Evolutionary conservation across 2,888 invertebrate species (phyloP).

Genomic region (Chouioia cunea): DNA sequence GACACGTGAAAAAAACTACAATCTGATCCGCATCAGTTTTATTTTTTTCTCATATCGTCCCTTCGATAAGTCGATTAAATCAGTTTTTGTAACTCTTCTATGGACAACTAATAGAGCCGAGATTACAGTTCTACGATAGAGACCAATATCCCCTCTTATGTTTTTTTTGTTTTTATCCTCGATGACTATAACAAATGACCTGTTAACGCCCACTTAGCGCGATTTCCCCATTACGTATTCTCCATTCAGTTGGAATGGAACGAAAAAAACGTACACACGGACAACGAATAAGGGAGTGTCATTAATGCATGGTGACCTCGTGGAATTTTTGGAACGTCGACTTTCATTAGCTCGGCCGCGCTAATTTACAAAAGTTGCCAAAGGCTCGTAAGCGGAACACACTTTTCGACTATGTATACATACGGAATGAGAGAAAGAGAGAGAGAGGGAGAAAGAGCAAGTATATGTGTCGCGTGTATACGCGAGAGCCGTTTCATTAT

Average conservation of each 20-base stretch:
- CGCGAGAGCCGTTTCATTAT: constrained; percentile 36
- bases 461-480: background rate
- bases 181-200: constrained; percentile 15
- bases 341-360: constrained; percentile 14
- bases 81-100: no score
- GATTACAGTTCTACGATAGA: no score
- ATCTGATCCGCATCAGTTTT: no score
- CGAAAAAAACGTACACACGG: background rate
- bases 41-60: no score
- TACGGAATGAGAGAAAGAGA: no score
- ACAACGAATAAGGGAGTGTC: background rate
- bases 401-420: constrained; percentile 15
- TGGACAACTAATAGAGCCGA: no score
- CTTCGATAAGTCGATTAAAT: no score
- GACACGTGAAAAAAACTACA: no score
- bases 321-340: background rate
- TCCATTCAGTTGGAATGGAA: background rate
- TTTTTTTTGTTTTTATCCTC: no score
- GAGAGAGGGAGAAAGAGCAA: no score
- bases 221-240: constrained; percentile 19
- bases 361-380: constrained; percentile 21
- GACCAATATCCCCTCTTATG: no score
- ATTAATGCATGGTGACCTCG: constrained; percentile 6
- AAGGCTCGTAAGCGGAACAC: background rate
- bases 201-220: constrained; percentile 22